These are phyloP conservation scores for Amorpha juglandis DNA, from an alignment of 2,888 invertebrate genomes.

Conservation along the genomic window DNA sequence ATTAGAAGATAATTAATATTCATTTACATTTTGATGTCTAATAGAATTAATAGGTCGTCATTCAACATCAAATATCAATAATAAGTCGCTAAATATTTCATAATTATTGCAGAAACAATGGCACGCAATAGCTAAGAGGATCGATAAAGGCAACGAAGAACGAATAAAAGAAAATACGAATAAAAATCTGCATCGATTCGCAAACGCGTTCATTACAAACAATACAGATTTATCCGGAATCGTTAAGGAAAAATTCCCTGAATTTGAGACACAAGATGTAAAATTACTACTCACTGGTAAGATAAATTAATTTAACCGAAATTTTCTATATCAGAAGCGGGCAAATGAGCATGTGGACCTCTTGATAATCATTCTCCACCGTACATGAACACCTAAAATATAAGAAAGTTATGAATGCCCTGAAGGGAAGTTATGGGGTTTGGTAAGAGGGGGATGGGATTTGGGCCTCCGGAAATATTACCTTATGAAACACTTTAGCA, in stretches of 20 bases:
- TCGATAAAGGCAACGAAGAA: conserved; percentile 49
- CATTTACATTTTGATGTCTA: background rate
- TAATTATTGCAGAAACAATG: conserved; percentile 78
- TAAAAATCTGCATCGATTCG: conserved; percentile 83
- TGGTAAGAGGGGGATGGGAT: too few relatives aligned
- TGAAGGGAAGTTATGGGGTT: too few relatives aligned
- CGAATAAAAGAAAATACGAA: conserved; percentile 37
- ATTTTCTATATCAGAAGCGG: too few relatives aligned
- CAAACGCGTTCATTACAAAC: conserved; percentile 85
- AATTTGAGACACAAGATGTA: conserved; percentile 51
- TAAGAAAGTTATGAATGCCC: too few relatives aligned
- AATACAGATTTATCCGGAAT: conserved; percentile 82
- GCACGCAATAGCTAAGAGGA: conserved; percentile 83
- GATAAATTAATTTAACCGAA: background rate
- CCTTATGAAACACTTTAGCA: too few relatives aligned
- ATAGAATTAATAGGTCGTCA: too few relatives aligned
- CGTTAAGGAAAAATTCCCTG: conserved; percentile 78
- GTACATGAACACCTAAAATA: too few relatives aligned
- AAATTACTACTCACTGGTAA: conserved; percentile 83
- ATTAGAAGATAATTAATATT: too few relatives aligned
- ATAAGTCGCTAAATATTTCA: too few relatives aligned
- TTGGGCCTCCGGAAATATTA: too few relatives aligned
- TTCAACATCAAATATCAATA: background rate
- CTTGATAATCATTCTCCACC: too few relatives aligned
- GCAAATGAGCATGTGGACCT: too few relatives aligned